Base-by-base conservation (phyloP, 2,888 invertebrate species). In the Vesta saturnalis region DNA sequence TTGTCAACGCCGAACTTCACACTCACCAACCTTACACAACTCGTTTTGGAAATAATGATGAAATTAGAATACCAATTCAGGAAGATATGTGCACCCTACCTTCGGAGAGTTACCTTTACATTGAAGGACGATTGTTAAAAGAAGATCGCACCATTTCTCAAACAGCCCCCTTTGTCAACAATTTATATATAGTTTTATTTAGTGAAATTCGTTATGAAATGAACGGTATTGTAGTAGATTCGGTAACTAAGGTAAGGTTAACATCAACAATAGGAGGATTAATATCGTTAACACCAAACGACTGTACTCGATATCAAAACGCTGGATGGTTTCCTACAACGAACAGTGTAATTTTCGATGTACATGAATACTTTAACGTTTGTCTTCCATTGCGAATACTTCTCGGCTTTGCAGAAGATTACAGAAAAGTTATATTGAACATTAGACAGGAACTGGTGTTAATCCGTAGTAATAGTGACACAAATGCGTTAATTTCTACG, bases 361-460 rank as follows among this genome's bases (percentile, higher is more conserved):
- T n/a, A n/a, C n/a, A n/a, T n/a, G 16, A 19, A 12, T 5, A 16
- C 18, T 60, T 60, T 23, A 60, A 22, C 49, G 49, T 60, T 6
- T 60, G 60, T 19, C n/a, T 60, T 8, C 47, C 49, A 2, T n/a
- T 39, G n/a, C 8, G n/a, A 39, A 71, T 73, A 61, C 30, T 82
- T 14, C 62, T 82, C 6, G 80, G 79, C 1, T 81, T 80, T 72
- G 76, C 77, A 14, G 78, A 80, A 70, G 79, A 83, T 71, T 83
- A 79, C 67, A 77, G 77, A 30, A 80, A 79, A 74, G 77, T 82
- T 59, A 72, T 82, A 61, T 71, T 82, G 0, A 82, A 83, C 70
- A 77, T 77, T 60, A 80, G 79, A 74, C 82, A 83, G 77, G 82
- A 83, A 72, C 67, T 80, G 18, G 74, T 81, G 18, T 21, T 55